Conservation (phyloP, 2,888 invertebrate genomes). For the Exephanes ischioxanthus region DNA sequence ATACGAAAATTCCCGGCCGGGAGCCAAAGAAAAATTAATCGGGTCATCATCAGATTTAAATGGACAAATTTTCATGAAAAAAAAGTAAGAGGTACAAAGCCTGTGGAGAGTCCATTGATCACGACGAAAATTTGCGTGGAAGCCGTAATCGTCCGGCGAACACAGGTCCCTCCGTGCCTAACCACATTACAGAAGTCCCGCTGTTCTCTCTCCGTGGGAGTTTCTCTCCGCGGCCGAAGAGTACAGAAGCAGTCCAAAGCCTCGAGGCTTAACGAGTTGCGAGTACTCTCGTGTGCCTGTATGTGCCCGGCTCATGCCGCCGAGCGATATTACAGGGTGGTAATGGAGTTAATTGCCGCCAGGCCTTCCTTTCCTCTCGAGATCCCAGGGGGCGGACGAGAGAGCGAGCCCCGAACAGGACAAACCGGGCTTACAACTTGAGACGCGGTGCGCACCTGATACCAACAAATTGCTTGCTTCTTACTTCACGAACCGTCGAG, state of each 20-base stretch:
- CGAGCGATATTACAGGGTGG: slow-evolving; percentile 83
- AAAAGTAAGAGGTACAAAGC: background rate
- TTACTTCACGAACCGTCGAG: slow-evolving; percentile 62
- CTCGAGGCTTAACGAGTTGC: slow-evolving; percentile 82
- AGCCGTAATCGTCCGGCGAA: slow-evolving; percentile 27
- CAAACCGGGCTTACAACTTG: slow-evolving; percentile 84
- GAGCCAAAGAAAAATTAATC: no score
- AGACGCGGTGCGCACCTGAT: slow-evolving; percentile 83
- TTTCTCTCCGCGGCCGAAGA: slow-evolving; percentile 70
- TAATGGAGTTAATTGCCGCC: slow-evolving; percentile 84
- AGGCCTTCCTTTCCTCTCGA: slow-evolving; percentile 58
- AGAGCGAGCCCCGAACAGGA: slow-evolving; percentile 70
- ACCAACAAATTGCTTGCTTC: slow-evolving; percentile 82
- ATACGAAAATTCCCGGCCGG: background rate
- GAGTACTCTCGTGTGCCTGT: slow-evolving; percentile 72
- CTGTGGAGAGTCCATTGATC: background rate
- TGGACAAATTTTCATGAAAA: background rate
- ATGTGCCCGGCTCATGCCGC: slow-evolving; percentile 74
- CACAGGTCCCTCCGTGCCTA: background rate
- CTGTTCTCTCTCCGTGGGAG: slow-evolving; percentile 50
- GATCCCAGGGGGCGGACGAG: slow-evolving; percentile 44
- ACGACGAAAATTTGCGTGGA: slow-evolving; percentile 18
- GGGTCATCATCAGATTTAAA: no score
- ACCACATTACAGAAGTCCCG: slow-evolving; percentile 37
- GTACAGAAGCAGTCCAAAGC: slow-evolving; percentile 75